Percentiles rank a stretch among this genome's conserved stretches.
Conservation (phyloP, 92 coral and sea anemone genomes). For the Blastomussa wellsi region DNA sequence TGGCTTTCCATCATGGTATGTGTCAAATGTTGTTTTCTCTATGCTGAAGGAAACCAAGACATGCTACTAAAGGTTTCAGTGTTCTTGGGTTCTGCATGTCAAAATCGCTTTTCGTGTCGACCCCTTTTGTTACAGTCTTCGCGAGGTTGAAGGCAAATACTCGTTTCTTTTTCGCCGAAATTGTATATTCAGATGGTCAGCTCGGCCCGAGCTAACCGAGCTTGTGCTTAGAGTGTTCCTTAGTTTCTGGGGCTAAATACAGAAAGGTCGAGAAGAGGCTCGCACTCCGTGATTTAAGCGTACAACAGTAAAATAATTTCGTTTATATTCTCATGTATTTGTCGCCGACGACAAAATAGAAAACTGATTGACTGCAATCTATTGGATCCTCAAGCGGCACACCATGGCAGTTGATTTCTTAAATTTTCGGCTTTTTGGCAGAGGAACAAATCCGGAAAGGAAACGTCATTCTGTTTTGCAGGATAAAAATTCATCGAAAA, state of each 20-base stretch:
- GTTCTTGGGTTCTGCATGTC: not conserved
- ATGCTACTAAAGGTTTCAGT: not conserved
- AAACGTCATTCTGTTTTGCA: not conserved
- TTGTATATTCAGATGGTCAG: not conserved
- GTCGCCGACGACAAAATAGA: not conserved
- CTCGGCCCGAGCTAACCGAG: not conserved
- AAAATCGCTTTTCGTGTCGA: not conserved
- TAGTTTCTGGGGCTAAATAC: not conserved
- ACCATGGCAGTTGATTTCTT: not conserved
- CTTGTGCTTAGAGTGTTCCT: not conserved
- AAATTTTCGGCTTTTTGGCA: not conserved
- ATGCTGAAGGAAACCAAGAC: not conserved
- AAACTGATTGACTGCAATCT: not conserved
- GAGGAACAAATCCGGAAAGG: not conserved
- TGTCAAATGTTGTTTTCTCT: not conserved
- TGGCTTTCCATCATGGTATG: slow-evolving; percentile 33
- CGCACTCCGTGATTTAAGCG: not conserved
- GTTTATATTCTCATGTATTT: not conserved
- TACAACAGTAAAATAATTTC: not conserved
- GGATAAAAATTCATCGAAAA: not conserved
- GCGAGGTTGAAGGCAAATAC: not conserved
- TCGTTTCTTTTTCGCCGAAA: not conserved
- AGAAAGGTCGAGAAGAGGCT: too few species aligned
- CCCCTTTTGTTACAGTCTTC: not conserved
- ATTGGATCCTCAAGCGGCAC: not conserved